These are phyloP conservation scores for Balaenoptera acutorostrata DNA, from an alignment of 2,113 vertebrate genomes.

Conservation along the genomic window DNA sequence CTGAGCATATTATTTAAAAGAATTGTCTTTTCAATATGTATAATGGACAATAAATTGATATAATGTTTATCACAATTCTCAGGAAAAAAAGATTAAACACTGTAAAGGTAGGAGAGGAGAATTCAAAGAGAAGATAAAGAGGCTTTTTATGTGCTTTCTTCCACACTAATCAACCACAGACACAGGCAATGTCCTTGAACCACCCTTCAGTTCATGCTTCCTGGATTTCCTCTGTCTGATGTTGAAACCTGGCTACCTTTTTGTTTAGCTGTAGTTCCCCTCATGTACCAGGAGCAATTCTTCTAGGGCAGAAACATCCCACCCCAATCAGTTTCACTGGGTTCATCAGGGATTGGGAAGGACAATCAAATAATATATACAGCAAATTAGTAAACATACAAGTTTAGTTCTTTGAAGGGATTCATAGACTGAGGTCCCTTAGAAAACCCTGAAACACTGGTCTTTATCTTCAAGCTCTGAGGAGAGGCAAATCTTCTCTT, in stretches of 20 bases:
- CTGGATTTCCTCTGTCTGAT: background rate
- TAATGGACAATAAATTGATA: background rate
- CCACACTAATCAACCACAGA: background rate
- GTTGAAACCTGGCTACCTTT: background rate
- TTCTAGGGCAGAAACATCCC: background rate
- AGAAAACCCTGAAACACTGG: background rate
- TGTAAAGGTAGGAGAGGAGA: background rate
- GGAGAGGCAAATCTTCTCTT: background rate
- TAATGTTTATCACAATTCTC: background rate
- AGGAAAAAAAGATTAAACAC: background rate
- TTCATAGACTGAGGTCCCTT: background rate
- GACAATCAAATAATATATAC: background rate
- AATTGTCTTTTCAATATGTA: background rate
- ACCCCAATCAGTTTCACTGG: background rate
- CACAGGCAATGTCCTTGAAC: background rate
- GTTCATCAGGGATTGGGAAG: background rate
- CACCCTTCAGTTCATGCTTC: background rate
- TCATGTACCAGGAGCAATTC: background rate
- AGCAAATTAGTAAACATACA: background rate
- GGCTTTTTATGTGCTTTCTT: background rate
- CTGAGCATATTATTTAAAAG: background rate
- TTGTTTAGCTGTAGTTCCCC: background rate
- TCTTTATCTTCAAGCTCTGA: background rate
- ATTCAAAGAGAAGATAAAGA: background rate
- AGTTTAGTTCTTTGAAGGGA: background rate